Evolutionary conservation across 2,113 vertebrate genomes (phyloP), one percentile per base, ranked within the genome.

Genomic region (Calyptomena viridis): DNA sequence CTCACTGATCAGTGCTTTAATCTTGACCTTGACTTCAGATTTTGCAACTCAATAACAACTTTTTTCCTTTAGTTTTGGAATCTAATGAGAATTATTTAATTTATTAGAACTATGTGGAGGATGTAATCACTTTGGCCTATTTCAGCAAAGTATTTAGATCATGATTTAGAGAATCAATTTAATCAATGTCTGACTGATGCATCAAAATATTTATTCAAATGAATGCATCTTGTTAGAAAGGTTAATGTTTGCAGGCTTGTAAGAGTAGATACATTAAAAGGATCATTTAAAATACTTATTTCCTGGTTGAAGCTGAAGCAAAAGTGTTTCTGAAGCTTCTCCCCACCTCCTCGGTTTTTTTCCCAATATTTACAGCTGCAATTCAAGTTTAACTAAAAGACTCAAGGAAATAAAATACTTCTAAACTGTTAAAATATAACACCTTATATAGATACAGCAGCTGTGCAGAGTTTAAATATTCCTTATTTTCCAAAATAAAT

Each of bases 181-280:
- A 95, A 90, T 94, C 21, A 83, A 63, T 88, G 83, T 88, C 50
- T 82, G 47, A 40, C 46, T 83, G 71, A 94, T 72, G 13, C 66
- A 44, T 89, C 77, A 88, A 92, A 93, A 95, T 95, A 95, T 46
- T 91, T 64, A 93, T 87, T 67, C 35, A 83, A 91, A 56, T 93
- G 90, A 97, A 79, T 62, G 40, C 44, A 81, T 56, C 44, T 75
- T 90, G 16, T 63, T 95, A 77, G 66, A 81, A 67, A 83, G 86
- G 33, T 96, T 84, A 39, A 56, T 77, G 24, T 94, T 86, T 94
- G 83, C 44, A 95, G 50, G 52, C 28, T 88, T 94, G 50, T 87
- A 96, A 69, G 53, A 93, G 37, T 46, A 94, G 68, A 39, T 44
- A 90, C 76, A 72, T 74, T 84, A 94, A 93, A 96, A 78, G 6